Evolutionary conservation across 2,888 invertebrate species (phyloP).

Genomic region (Anagyrus pseudococci): DNA sequence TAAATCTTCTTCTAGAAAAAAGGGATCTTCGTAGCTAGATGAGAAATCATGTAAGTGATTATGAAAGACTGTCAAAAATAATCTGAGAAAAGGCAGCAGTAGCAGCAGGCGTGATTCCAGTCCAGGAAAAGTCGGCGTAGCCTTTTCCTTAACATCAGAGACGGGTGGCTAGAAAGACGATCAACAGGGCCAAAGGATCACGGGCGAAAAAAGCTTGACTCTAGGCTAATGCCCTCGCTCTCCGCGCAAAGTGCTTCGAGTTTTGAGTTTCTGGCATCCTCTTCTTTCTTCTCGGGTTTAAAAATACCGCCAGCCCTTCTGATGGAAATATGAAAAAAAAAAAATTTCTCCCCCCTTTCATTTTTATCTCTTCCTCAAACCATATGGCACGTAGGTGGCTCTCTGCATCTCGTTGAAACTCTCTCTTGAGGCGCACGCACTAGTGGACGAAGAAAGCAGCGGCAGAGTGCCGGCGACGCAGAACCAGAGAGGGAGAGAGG

Average conservation of each 20-base stretch:
- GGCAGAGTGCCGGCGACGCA: neutral
- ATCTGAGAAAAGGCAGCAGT: constrained; percentile 3
- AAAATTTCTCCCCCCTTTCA: constrained; percentile 43
- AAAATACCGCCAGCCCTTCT: constrained; percentile 51
- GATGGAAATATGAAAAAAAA: constrained; percentile 52
- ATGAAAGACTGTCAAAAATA: constrained; percentile 14
- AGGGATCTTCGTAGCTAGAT: no score
- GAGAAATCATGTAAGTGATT: no score
- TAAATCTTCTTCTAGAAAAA: no score
- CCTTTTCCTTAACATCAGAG: constrained; percentile 15
- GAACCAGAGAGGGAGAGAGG: constrained; percentile 29
- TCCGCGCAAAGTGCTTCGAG: constrained; percentile 32
- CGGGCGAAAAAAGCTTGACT: constrained; percentile 11
- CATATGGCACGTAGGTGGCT: constrained; percentile 52
- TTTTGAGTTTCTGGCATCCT: constrained; percentile 39
- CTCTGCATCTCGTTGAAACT: constrained; percentile 38
- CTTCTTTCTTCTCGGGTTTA: constrained; percentile 37
- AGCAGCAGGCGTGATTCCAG: neutral
- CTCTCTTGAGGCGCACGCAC: constrained; percentile 16
- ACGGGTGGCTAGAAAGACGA: no score
- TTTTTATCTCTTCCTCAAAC: constrained; percentile 51
- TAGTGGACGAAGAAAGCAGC: constrained; percentile 36
- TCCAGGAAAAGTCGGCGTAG: constrained; percentile 13
- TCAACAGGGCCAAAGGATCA: constrained; percentile 25
- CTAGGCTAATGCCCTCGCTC: constrained; percentile 31